Conservation (phyloP, 1,140 invertebrate species). For the Subanguina moxae region DNA sequence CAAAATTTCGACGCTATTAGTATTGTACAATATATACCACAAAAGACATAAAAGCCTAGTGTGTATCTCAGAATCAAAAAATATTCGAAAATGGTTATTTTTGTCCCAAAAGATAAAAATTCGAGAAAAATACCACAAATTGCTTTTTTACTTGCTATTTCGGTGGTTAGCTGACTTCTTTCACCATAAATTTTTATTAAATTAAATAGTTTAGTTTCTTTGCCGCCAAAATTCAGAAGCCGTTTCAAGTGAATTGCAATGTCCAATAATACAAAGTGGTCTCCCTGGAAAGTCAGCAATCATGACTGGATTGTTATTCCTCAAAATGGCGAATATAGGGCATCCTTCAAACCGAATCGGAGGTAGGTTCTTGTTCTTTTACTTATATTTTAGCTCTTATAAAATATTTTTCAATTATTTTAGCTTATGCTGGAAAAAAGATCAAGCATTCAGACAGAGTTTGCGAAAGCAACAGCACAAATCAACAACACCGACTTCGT, state of each 20-base stretch:
- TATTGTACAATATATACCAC: too few species aligned
- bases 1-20: too few species aligned
- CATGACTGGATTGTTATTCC: conserved; percentile 32
- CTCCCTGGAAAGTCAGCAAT: conserved; percentile 7
- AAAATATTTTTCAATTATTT: neutral
- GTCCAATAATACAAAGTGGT: conserved; percentile 32
- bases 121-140: too few species aligned
- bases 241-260: conserved; percentile 33
- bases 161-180: too few species aligned
- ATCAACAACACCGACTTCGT: conserved; percentile 5
- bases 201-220: conserved; percentile 18
- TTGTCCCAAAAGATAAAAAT: too few species aligned
- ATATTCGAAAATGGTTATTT: too few species aligned
- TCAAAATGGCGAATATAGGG: conserved; percentile 48
- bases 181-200: conserved; percentile 7
- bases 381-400: neutral
- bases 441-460: conserved; percentile 4
- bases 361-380: too few species aligned
- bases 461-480: neutral
- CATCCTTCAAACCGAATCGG: conserved; percentile 16
- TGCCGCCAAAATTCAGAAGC: conserved; percentile 36
- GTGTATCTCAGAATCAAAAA: too few species aligned
- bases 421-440: neutral
- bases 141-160: too few species aligned
- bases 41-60: too few species aligned